A percentile compares a stretch with the other conserved stretches of the same genome.
These are phyloP conservation scores for Osmoderma eremita DNA, from an alignment of 2,888 invertebrate species.

Conservation along the genomic window DNA sequence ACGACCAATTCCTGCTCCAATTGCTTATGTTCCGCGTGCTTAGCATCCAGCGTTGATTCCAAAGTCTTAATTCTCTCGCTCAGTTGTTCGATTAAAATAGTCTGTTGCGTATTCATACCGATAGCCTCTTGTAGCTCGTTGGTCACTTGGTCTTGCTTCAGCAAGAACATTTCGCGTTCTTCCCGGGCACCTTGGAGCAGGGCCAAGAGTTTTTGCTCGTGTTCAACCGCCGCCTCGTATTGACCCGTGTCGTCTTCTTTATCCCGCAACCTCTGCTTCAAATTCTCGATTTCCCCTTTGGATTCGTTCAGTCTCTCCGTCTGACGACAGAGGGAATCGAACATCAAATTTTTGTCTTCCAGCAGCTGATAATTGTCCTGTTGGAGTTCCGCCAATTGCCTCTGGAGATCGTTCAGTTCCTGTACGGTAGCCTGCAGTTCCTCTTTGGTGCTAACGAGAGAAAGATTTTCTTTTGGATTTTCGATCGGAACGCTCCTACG, in stretches of 20 bases:
- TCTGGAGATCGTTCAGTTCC: constrained; percentile 89
- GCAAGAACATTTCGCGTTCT: constrained; percentile 77
- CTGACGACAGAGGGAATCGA: constrained; percentile 91
- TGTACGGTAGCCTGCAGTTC: constrained; percentile 94
- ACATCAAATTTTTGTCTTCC: constrained; percentile 88
- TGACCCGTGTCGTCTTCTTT: constrained; percentile 70
- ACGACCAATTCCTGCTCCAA: constrained; percentile 77
- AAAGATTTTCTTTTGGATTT: constrained; percentile 5
- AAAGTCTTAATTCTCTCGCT: constrained; percentile 76
- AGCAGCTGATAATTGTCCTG: constrained; percentile 87
- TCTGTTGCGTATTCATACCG: constrained; percentile 69
- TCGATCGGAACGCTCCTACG: background rate
- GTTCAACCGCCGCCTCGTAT: constrained; percentile 74
- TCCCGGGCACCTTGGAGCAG: constrained; percentile 85
- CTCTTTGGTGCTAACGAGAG: constrained; percentile 80
- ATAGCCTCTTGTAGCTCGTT: constrained; percentile 75
- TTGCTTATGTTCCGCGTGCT: constrained; percentile 78
- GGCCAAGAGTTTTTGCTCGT: constrained; percentile 84
- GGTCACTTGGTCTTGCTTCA: constrained; percentile 82
- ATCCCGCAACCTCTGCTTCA: constrained; percentile 80
- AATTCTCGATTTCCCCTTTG: constrained; percentile 82
- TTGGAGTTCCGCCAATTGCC: constrained; percentile 86
- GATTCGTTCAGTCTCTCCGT: constrained; percentile 92
- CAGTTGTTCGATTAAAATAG: constrained; percentile 65
- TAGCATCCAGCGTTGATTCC: constrained; percentile 79